These are phyloP conservation scores for Melipona bicolor DNA, from an alignment of 2,888 invertebrate genomes.

Conservation along the genomic window DNA sequence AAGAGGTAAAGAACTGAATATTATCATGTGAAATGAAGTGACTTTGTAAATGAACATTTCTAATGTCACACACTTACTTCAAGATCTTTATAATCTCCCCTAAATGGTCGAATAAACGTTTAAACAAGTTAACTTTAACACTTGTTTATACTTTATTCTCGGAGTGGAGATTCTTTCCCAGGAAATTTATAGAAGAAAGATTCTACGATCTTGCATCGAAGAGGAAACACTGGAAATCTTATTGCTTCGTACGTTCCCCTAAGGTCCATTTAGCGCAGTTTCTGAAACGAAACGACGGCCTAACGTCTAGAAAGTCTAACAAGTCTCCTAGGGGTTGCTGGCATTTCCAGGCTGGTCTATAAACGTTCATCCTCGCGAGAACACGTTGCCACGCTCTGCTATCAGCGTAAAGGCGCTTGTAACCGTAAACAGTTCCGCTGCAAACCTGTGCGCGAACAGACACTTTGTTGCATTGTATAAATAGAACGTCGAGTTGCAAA, in stretches of 20 bases:
- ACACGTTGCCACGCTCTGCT: not conserved
- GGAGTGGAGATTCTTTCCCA: not conserved
- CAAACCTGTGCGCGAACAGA: not conserved
- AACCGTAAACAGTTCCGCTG: not conserved
- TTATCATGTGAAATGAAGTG: too few species aligned
- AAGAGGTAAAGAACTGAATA: too few species aligned
- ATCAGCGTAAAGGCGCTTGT: not conserved
- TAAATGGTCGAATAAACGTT: too few species aligned
- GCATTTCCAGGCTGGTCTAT: constrained; percentile 4
- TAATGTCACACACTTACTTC: too few species aligned
- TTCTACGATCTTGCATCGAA: not conserved
- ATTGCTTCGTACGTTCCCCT: not conserved
- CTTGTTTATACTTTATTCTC: too few species aligned
- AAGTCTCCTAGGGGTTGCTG: constrained; percentile 3
- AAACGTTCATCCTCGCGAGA: constrained; percentile 10
- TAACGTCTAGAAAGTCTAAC: constrained; percentile 7
- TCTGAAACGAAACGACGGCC: constrained; percentile 1
- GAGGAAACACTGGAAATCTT: not conserved
- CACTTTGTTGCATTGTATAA: not conserved
- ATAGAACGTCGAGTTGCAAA: not conserved
- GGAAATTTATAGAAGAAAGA: not conserved
- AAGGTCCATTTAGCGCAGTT: not conserved
- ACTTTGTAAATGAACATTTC: too few species aligned
- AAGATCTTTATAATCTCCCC: too few species aligned
- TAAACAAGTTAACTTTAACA: too few species aligned